These are phyloP conservation scores for Liasis olivaceus DNA, from an alignment of 2,797 vertebrate species.

Conservation along the genomic window DNA sequence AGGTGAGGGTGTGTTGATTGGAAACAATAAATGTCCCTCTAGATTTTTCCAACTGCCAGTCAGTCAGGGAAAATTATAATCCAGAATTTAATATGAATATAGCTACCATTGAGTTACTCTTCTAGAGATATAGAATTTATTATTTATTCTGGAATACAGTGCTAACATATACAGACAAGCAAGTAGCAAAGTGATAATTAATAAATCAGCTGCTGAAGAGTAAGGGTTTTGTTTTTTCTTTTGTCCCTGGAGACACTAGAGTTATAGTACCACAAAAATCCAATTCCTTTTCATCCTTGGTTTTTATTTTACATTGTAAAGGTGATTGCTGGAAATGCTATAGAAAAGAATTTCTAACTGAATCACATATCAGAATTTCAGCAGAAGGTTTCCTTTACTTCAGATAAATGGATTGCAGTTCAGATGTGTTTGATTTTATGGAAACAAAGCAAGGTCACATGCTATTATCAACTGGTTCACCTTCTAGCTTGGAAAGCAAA, in stretches of 20 bases:
- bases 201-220: neutral
- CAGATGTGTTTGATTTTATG: constrained; percentile 26
- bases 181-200: neutral
- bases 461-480: constrained; percentile 7
- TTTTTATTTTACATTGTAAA: constrained; percentile 21
- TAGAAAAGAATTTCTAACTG: neutral
- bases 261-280: neutral
- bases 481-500: constrained; percentile 28
- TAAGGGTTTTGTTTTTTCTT: neutral
- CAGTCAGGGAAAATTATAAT: neutral
- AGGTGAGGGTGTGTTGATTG: neutral
- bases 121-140: neutral
- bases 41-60: neutral
- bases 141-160: neutral
- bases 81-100: neutral
- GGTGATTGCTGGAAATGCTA: neutral
- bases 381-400: constrained; percentile 34
- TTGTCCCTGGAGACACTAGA: neutral
- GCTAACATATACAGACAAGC: constrained; percentile 1
- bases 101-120: neutral
- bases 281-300: neutral
- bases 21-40: neutral
- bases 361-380: constrained; percentile 9
- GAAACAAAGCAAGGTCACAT: constrained; percentile 44
- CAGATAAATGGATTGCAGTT: constrained; percentile 32